These are phyloP conservation scores for Vulpes ferrilata DNA, from an alignment of 2,113 vertebrate species.

Conservation along the genomic window DNA sequence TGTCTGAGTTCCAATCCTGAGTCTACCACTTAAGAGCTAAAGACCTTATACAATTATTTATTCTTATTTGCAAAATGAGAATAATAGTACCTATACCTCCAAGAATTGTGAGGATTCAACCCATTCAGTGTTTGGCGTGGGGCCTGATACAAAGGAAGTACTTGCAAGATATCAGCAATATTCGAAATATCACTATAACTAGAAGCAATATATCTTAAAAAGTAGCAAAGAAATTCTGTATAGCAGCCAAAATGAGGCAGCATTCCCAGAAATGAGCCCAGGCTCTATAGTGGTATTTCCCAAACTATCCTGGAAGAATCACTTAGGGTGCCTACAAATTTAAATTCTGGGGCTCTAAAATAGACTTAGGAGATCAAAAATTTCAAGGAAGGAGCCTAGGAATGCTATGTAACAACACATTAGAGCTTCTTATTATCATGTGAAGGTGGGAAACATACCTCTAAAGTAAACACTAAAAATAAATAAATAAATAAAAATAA, in stretches of 20 bases:
- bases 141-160: neutral
- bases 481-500: neutral
- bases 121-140: neutral
- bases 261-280: neutral
- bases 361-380: neutral
- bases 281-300: neutral
- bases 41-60: neutral
- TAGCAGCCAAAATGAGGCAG: neutral
- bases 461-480: neutral
- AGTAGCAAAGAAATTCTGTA: neutral
- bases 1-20: neutral
- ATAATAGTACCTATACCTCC: neutral
- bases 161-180: neutral
- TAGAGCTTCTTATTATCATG: neutral
- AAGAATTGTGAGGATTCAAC: neutral
- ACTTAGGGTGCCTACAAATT: neutral
- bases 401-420: neutral
- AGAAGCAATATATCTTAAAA: neutral
- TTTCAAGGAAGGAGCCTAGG: neutral
- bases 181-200: neutral
- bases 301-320: neutral
- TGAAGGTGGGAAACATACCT: neutral
- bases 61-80: neutral
- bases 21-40: neutral
- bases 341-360: neutral